phyloP scores from a whole-genome alignment of 2,797 vertebrate species.

The Tokudaia tokunoshimensis region DNA sequence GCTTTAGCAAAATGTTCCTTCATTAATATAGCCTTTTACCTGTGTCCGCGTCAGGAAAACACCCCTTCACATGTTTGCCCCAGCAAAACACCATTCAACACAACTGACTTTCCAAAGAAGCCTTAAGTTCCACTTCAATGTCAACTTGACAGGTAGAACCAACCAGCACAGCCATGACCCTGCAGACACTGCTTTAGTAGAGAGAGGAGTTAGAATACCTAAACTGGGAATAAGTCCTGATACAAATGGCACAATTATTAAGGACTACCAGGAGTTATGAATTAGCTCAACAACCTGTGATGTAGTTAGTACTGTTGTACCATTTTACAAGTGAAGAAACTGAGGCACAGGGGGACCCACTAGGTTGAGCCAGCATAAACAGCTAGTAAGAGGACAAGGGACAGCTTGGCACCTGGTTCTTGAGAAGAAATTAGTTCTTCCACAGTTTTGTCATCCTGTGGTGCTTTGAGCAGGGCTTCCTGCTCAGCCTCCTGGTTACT shows the following conservation, averaged over 20 bases:
- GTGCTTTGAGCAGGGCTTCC: not conserved
- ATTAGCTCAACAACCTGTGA: not conserved
- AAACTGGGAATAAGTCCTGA: conserved; percentile 7
- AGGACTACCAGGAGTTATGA: not conserved
- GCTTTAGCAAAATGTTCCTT: not conserved
- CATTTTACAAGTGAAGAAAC: conserved; percentile 23
- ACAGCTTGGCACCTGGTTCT: not conserved
- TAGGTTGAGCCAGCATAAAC: not conserved
- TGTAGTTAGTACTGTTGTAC: not conserved
- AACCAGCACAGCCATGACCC: not conserved
- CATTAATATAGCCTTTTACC: not conserved
- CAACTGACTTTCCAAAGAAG: not conserved
- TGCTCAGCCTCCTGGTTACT: not conserved
- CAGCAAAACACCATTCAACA: not conserved
- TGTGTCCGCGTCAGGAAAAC: not conserved
- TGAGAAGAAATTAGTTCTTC: not conserved
- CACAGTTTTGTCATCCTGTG: not conserved
- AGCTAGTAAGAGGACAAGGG: not conserved
- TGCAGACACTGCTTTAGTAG: not conserved
- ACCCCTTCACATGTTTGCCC: not conserved
- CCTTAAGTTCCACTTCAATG: not conserved
- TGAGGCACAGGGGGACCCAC: not conserved
- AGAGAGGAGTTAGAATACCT: conserved; percentile 28
- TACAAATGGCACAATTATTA: not conserved
- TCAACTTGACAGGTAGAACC: not conserved